Base-by-base conservation (phyloP, 2,113 vertebrate species). In the Odontesthes bonariensis region DNA sequence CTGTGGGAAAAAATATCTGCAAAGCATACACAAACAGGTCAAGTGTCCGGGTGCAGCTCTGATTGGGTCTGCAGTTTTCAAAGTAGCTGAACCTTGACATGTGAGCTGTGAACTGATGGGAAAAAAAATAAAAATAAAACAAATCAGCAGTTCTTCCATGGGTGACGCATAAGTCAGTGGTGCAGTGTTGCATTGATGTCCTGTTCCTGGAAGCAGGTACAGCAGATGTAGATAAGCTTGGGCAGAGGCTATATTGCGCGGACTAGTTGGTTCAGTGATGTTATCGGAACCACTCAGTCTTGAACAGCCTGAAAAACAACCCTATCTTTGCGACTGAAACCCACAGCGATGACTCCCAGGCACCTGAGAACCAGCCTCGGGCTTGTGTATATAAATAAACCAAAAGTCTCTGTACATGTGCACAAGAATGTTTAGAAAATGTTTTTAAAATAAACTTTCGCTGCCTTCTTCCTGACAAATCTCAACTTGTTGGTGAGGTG, bases 301-400 rank as follows among this genome's bases (percentile, higher is more conserved):
- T 70, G 51, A 86, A 54, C 55, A 53, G 57, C 56, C 65, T 44
- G 69, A 79, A 81, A 88, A 89, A 78, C 49, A 20, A 47, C 74
- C 19, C 59, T 44, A 66, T 63, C 55, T 51, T 51, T 61, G 73
- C 65, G 67, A 73, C 80, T 59, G 57, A 44, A 77, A 73, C 56
- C 58, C 62, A 74, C 44, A 57, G 31, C n/a, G 52, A 61, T 2
- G 9, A 63, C 56, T 65, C 62, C 46, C 33, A 54, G 5, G 56
- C 13, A 46, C 64, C 65, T 91, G 92, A 88, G 90, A 93, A 93
- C 69, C 66, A 49, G 79, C 91, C 84, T 76, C 66, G 8, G 80
- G 89, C 80, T 61, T 71, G 42, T 14, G 12, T 13, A 20, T 49
- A 70, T 72, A 65, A 73, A 79, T 72, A 87, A 75, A 71, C 52